Conservation (phyloP, 2,888 invertebrate genomes). For the Drosophila algonquin region DNA sequence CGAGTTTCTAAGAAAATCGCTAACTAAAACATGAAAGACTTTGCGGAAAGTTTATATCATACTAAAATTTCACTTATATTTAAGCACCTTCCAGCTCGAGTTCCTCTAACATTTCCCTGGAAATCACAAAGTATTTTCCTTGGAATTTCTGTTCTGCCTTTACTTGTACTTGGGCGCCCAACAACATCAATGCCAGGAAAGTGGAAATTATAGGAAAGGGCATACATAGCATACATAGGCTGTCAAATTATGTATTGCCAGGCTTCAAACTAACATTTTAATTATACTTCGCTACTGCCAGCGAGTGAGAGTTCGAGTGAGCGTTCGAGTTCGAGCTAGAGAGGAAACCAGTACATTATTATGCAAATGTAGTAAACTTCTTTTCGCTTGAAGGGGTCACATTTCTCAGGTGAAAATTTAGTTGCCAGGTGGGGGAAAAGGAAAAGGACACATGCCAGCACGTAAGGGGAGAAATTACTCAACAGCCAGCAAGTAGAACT, state of each 20-base stretch:
- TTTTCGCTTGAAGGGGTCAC: conserved; percentile 33
- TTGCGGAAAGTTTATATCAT: too few relatives aligned
- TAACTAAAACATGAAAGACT: too few relatives aligned
- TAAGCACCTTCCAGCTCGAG: neutral
- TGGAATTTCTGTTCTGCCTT: conserved; percentile 15
- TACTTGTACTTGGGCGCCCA: conserved; percentile 13
- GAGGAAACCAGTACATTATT: conserved; percentile 49
- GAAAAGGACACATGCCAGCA: conserved; percentile 51
- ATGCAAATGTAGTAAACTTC: conserved; percentile 67
- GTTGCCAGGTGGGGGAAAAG: conserved; percentile 21
- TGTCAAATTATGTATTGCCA: conserved; percentile 25
- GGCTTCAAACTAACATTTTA: conserved; percentile 55
- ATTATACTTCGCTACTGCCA: conserved; percentile 39
- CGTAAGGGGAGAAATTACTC: conserved; percentile 68
- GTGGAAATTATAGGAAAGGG: conserved; percentile 19
- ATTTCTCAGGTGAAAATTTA: conserved; percentile 53
- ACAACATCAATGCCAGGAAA: conserved; percentile 10
- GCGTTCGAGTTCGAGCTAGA: conserved; percentile 6
- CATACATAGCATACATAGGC: neutral
- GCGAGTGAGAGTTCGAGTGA: conserved; percentile 5
- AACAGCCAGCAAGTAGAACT: conserved; percentile 63
- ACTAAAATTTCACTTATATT: neutral
- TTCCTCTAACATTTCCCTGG: conserved; percentile 23
- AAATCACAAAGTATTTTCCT: conserved; percentile 36
- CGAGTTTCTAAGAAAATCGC: neutral